These are phyloP conservation scores for Stramonita haemastoma DNA, from an alignment of 2,888 invertebrate species.

Conservation along the genomic window DNA sequence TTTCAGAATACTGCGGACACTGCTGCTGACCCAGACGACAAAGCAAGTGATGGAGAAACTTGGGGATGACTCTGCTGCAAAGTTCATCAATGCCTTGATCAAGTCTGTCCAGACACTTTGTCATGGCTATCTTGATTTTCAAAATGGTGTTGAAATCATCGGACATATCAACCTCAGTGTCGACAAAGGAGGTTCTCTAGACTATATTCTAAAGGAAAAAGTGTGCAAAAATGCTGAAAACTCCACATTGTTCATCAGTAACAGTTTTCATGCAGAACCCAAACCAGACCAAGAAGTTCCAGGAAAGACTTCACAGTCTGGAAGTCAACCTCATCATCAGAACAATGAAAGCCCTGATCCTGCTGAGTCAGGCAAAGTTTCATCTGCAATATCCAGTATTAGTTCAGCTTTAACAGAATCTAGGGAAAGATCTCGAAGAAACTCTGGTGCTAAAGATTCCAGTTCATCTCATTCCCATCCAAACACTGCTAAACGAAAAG, in stretches of 20 bases:
- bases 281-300: conserved; percentile 42
- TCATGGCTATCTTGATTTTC: conserved; percentile 52
- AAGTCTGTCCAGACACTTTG: conserved; percentile 52
- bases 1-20: background rate
- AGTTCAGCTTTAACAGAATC: conserved; percentile 46
- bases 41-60: conserved; percentile 34
- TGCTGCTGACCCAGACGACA: background rate
- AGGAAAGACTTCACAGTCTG: conserved; percentile 40
- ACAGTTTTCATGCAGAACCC: conserved; percentile 50
- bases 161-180: conserved; percentile 51
- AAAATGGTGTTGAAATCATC: conserved; percentile 51
- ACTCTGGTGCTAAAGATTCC: conserved; percentile 36
- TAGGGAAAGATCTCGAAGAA: conserved; percentile 19
- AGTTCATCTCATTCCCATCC: conserved; percentile 23
- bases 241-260: conserved; percentile 52
- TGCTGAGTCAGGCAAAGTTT: conserved; percentile 44
- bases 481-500: conserved; percentile 40
- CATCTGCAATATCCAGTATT: conserved; percentile 50
- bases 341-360: conserved; percentile 34
- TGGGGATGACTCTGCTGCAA: conserved; percentile 48
- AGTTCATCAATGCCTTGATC: conserved; percentile 50
- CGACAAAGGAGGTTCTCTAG: conserved; percentile 48
- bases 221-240: conserved; percentile 51
- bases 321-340: conserved; percentile 38
- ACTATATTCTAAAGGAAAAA: conserved; percentile 52